Base-by-base conservation (phyloP, 2,113 vertebrate genomes). In the Neopipo cinnamomea region DNA sequence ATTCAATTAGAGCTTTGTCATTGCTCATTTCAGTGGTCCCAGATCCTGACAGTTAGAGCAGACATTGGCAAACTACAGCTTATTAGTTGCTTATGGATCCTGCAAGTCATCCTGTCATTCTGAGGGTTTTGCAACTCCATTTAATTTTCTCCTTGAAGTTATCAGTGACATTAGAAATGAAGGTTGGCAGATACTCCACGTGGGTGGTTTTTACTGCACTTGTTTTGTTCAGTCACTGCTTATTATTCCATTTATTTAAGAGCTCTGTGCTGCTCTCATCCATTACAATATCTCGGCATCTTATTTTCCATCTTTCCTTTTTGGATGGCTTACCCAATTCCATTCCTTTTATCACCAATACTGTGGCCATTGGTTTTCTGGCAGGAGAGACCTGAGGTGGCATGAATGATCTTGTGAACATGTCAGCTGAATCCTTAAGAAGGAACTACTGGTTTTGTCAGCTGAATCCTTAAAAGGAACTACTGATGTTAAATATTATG, bases 101-200 rank as follows among this genome's bases (percentile, higher is more conserved):
- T 97, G 96, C 96, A 96, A 97, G 94, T 97, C 97, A 96, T 97
- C 89, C 77, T 93, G 30, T 72, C 53, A 3, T 91, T 88, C 89
- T 95, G 89, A 62, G 6, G 1, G 61, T 53, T 91, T 91, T 77
- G 59, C 76, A 85, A 73, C 67, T 92, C 89, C 82, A 93, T 96
- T 93, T 95, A 85, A 92, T 97, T 96, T 96, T 93, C 92, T 80
- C 89, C 93, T 93, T 93, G 90, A 94, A 97, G 90, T 93, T 97
- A 94, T 82, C 91, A 89, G 88, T 80, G 85, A 77, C 85, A 92
- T 92, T 94, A 94, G 91, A 95, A 96, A 82, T 91, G 55, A 89
- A 93, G 61, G 56, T 56, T 93, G 91, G 94, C 94, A 95, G 88
- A 87, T 79, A 91, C 28, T 85, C 71, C 75, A 56, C 7, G 92